These are phyloP conservation scores for Linnaemya tessellans DNA, from an alignment of 2,888 invertebrate genomes.

Conservation along the genomic window DNA sequence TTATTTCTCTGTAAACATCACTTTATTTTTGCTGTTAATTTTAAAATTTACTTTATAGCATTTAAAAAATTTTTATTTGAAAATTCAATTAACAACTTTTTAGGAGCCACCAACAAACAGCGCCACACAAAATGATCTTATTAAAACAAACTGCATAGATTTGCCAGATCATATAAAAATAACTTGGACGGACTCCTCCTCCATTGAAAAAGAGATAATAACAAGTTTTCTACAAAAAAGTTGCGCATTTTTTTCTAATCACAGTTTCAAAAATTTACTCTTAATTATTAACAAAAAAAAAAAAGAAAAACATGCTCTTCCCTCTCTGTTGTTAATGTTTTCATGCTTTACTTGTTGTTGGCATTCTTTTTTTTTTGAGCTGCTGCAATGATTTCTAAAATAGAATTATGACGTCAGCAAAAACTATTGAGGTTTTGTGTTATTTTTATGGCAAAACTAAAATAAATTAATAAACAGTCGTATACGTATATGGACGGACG, in stretches of 20 bases:
- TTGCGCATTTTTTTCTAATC: no score
- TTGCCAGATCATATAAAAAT: neutral
- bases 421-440: slow-evolving; percentile 7
- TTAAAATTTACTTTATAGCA: neutral
- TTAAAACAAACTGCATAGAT: neutral
- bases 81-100: slow-evolving; percentile 64
- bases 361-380: neutral
- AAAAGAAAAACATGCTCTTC: no score
- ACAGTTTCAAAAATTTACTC: no score
- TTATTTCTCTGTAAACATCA: slow-evolving; percentile 50
- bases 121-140: neutral
- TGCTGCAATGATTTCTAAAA: slow-evolving; percentile 2
- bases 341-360: neutral
- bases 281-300: no score
- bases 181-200: no score
- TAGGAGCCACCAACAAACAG: slow-evolving; percentile 11
- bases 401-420: slow-evolving; percentile 4
- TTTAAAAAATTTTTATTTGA: slow-evolving; percentile 45
- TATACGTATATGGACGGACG: neutral
- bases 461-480: neutral
- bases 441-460: slow-evolving; percentile 16
- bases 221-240: no score
- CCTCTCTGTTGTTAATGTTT: neutral
- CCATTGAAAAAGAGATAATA: no score
- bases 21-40: slow-evolving; percentile 16